Base-by-base conservation (phyloP, 2,888 invertebrate genomes). In the Epirrhoe tristata region DNA sequence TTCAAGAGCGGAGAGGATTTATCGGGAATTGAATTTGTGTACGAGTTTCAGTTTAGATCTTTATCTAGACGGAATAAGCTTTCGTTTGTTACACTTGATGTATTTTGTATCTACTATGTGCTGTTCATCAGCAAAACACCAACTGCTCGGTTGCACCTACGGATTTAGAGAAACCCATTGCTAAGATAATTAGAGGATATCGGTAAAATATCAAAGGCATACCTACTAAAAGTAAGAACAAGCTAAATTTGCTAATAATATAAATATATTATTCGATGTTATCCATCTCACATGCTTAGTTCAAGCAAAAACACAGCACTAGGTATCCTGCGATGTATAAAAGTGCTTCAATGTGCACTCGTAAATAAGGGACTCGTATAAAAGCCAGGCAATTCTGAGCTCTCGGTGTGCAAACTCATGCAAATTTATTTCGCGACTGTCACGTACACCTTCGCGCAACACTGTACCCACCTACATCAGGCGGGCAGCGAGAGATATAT, bases 21-120 rank as follows among this genome's bases (percentile, higher is more conserved):
- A 74, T 74, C 46, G 65, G 46, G 69, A 71, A 76, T 76, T 75
- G 66, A 72, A 36, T 64, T 63, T 55, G 46, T 31, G 24, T 31
- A 46, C 32, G 32, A 50, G 43, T 46, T 63, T 48, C 17, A 14
- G 48, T 48, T 48, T 17, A 12, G 46, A 43, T 46, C 43, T 52
- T 14, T n/a, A n/a, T n/a, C n/a, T 55, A 31, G n/a, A 51, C 31
- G 24, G n/a, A 12, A 48, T 58, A 48, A 48, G 14, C 16, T 48
- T 48, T 6, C 16, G 48, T 48, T 6, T 48, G 48, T 48, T 14
- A 48, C 14, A 14, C 48, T 16, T 48, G 5, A 16, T n/a, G 46
- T 46, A 46, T 10, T 46, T 46, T 46, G 14, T 46, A 46, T 0
- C 46, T 46, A n/a, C 43, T 5, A n/a, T 12, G 1, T n/a, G 12